Conservation (phyloP, 2,113 vertebrate species). For the Lamprotornis superbus region DNA sequence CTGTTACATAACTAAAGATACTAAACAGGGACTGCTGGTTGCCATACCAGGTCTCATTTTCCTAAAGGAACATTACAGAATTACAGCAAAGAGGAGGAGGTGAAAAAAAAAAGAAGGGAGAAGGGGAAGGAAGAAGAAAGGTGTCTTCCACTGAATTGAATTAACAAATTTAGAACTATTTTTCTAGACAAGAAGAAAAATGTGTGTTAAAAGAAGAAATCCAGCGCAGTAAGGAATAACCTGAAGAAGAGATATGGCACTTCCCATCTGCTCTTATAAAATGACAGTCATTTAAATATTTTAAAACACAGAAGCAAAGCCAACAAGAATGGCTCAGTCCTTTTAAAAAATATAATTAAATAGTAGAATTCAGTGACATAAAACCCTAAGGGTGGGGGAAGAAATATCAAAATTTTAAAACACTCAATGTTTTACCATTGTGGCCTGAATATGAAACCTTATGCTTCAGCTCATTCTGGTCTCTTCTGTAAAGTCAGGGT, state of each 20-base stretch:
- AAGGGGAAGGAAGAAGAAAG: background rate
- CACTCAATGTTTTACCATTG: background rate
- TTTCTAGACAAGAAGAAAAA: background rate
- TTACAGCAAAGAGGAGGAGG: background rate
- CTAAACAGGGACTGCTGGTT: background rate
- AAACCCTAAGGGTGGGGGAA: background rate
- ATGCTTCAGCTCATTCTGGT: background rate
- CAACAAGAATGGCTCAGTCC: background rate
- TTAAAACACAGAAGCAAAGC: background rate
- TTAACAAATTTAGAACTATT: background rate
- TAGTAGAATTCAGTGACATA: background rate
- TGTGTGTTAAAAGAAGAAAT: background rate
- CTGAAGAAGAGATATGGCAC: background rate
- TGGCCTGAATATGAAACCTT: background rate
- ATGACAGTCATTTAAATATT: background rate
- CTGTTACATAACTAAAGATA: background rate
- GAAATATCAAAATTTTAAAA: background rate
- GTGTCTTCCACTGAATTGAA: background rate
- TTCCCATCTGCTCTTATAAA: background rate
- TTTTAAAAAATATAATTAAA: background rate
- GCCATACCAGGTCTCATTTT: rapidly evolving
- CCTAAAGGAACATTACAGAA: background rate
- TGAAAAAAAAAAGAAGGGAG: background rate
- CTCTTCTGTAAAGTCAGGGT: background rate
- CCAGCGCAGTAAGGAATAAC: background rate